phyloP scores from a whole-genome alignment of 2,113 vertebrate species.

The Nothoprocta perdicaria region DNA sequence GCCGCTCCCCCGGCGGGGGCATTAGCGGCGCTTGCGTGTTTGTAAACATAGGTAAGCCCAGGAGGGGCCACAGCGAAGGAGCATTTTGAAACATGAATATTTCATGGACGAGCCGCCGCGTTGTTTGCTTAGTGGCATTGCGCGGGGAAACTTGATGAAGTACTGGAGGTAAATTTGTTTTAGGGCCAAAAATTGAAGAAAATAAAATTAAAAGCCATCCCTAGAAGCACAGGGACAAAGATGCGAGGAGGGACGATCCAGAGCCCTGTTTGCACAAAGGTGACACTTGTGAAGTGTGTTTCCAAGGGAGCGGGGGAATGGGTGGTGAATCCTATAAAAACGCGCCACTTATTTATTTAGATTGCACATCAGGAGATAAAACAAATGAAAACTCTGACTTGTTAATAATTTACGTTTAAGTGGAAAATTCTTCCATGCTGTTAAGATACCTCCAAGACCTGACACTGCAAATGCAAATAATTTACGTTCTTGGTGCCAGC shows the following conservation, averaged over 20 bases:
- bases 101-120: conserved; percentile 74
- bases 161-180: conserved; percentile 72
- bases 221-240: conserved; percentile 59
- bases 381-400: conserved; percentile 83
- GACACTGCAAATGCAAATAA: conserved; percentile 78
- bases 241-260: conserved; percentile 50
- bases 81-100: conserved; percentile 72
- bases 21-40: conserved; percentile 76
- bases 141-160: conserved; percentile 69
- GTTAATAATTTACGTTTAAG: conserved; percentile 86
- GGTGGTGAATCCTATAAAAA: conserved; percentile 76
- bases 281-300: conserved; percentile 70
- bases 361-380: conserved; percentile 85
- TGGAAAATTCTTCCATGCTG: conserved; percentile 81
- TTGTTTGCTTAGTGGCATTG: conserved; percentile 69
- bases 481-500: conserved; percentile 71
- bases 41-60: conserved; percentile 76
- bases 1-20: conserved; percentile 62
- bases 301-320: conserved; percentile 75
- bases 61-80: conserved; percentile 53
- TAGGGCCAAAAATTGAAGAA: background rate
- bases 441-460: conserved; percentile 82
- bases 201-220: background rate
- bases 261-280: conserved; percentile 54
- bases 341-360: conserved; percentile 82